A percentile compares a stretch with the other conserved stretches of the same genome.
Conservation (phyloP, 2,888 invertebrate species). For the Acrobasis consociella region DNA sequence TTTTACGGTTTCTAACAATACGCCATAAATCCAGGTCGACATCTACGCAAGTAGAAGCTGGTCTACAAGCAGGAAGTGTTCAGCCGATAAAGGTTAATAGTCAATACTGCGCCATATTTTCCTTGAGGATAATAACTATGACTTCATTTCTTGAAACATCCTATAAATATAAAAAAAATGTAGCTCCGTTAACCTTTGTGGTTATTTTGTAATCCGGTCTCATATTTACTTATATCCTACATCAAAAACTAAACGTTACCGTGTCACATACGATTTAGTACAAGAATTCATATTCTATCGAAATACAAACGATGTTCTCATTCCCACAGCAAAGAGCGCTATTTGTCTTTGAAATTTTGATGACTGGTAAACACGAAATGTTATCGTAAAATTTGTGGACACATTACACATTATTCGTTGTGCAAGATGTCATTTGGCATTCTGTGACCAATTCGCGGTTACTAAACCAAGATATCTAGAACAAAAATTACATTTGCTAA, state of each 20-base stretch:
- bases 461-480: not conserved
- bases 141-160: not conserved
- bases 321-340: conserved; percentile 31
- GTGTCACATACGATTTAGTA: too few species aligned
- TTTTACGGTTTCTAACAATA: conserved; percentile 60
- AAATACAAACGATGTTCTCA: not conserved
- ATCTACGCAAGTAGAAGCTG: conserved; percentile 33
- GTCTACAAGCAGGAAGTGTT: conserved; percentile 42
- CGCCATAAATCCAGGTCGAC: conserved; percentile 56
- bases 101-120: conserved; percentile 7
- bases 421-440: conserved; percentile 32
- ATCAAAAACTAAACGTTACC: too few species aligned
- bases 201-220: not conserved
- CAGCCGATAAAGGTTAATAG: conserved; percentile 41
- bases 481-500: not conserved
- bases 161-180: not conserved
- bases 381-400: conserved; percentile 35
- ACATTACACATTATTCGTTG: conserved; percentile 34
- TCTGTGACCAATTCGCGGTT: conserved; percentile 21
- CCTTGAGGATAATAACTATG: conserved; percentile 11
- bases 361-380: conserved; percentile 51
- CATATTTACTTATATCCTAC: too few species aligned
- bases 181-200: not conserved
- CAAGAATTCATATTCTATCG: not conserved
- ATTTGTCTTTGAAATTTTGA: conserved; percentile 42